Base-by-base conservation (phyloP, 53 echinoderm and acorn worm species). In the Zoroaster sp. region DNA sequence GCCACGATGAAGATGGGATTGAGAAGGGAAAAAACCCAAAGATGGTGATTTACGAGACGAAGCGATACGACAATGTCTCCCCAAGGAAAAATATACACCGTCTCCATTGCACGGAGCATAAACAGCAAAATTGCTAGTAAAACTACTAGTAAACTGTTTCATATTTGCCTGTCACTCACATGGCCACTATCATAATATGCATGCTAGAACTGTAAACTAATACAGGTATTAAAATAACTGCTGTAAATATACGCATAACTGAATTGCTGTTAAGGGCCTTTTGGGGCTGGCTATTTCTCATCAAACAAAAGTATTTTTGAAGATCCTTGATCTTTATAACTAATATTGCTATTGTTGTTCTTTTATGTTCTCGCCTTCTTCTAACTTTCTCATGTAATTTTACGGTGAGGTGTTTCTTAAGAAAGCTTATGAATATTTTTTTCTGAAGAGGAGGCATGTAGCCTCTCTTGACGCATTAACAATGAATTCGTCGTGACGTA, bases 61-160 rank as follows among this genome's bases (percentile, higher is more conserved):
- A 40, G 40, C 2, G 68, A 82, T 44, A 31, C 40, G 44, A 13
- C 82, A 10, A 8, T 5, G 82, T 82, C 68, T 82, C 82, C 82
- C 82, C 43, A 34, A 82, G 82, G 82, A 82, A 82, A 68, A 67
- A 82, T 82, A 82, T 87, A 87, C 74, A 87, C 42, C 34, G 74
- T 59, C 75, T 59, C 7, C 74, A 37, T 59, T 35, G 88, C 34
- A 35, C 76, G 35, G 65, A 10, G 88, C 37, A 88, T 77, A 88
- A 88, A 88, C 88, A 88, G 45, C 20, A 77, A 77, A 88, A 88
- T 88, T 77, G 88, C 77, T 77, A 77, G 67, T 77, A 88, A 76
- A 88, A 88, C 88, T 67, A 77, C 76, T 77, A 88, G 65, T 88
- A 88, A 88, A 88, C 75, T 88, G 88, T 75, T 88, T 76, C 42